phyloP scores from a whole-genome alignment of 1,140 invertebrate species.

The Dolichoris vasculosae region DNA sequence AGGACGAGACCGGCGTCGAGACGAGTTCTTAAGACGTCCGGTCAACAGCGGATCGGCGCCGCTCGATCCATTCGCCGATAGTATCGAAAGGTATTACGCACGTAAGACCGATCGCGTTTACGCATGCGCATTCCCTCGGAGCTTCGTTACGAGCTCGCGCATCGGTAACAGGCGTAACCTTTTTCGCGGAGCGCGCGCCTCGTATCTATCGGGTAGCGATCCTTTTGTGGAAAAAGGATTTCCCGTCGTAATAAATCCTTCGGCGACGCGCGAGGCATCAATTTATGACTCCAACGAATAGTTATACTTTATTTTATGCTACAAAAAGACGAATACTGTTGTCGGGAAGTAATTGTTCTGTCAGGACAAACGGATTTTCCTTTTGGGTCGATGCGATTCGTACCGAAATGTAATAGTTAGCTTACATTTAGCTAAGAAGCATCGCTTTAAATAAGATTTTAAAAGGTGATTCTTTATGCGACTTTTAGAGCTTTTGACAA shows the following conservation, averaged over 20 bases:
- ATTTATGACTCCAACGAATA: not conserved
- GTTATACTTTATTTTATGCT: not conserved
- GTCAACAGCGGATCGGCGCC: conserved; percentile 4
- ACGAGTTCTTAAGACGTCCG: conserved; percentile 34
- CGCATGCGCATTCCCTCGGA: not conserved
- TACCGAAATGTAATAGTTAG: too few relatives aligned
- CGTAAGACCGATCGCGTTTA: conserved; percentile 16
- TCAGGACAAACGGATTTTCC: too few relatives aligned
- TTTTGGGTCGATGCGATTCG: too few relatives aligned
- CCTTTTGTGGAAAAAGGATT: not conserved
- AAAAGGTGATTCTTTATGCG: too few relatives aligned
- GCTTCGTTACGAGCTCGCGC: not conserved
- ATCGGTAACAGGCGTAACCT: not conserved
- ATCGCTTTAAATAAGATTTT: too few relatives aligned
- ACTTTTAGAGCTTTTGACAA: too few relatives aligned
- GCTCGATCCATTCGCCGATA: conserved; percentile 42
- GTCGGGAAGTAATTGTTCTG: not conserved
- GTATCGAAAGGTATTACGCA: conserved; percentile 22
- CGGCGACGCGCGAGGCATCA: not conserved
- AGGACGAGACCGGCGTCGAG: conserved; percentile 10
- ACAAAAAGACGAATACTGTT: not conserved
- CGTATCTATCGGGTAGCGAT: not conserved
- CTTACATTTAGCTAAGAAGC: too few relatives aligned
- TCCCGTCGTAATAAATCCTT: not conserved
- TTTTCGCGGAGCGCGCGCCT: not conserved